A percentile compares a stretch with the other conserved stretches of the same genome.
phyloP scores from a whole-genome alignment of 37 sponge, comb jelly and placozoan species.

The Agelas oroides region DNA sequence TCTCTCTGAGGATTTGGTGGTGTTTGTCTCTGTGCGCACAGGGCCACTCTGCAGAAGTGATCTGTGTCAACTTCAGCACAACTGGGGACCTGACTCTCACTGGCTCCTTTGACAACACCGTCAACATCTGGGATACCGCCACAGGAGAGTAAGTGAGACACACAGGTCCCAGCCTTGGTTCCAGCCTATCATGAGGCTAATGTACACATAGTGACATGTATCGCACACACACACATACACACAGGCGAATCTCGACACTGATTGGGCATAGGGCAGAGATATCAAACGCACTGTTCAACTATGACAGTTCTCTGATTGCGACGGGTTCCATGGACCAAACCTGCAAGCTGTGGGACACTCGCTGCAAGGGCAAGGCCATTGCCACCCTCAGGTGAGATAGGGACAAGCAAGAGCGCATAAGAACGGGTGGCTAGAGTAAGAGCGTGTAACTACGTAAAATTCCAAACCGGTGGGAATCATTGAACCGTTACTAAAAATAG shows the following conservation, averaged over 20 bases:
- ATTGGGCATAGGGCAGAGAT: constrained; percentile 95
- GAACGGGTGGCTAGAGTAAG: too few species aligned
- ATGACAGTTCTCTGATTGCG: constrained; percentile 82
- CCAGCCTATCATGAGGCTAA: too few species aligned
- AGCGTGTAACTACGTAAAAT: too few species aligned
- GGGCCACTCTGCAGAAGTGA: constrained; percentile 98
- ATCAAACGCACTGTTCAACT: constrained; percentile 91
- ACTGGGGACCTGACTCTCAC: constrained; percentile 81
- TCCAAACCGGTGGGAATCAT: too few species aligned
- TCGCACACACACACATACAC: too few species aligned
- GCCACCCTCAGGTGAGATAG: constrained; percentile 72
- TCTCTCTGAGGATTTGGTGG: too few species aligned
- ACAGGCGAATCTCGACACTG: constrained; percentile 68
- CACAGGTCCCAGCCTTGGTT: too few species aligned
- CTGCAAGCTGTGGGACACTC: constrained; percentile 90
- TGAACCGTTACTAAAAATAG: too few species aligned
- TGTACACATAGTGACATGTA: too few species aligned
- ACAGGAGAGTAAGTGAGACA: constrained; percentile 71
- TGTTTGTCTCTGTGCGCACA: background rate
- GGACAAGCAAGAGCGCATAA: too few species aligned
- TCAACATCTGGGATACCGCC: constrained; percentile 84
- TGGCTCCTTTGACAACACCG: constrained; percentile 97
- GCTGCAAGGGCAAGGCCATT: constrained; percentile 68
- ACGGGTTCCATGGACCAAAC: constrained; percentile 98
- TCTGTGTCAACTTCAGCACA: constrained; percentile 85